Conservation (phyloP, 1,140 invertebrate species). For the Hermetia illucens region DNA sequence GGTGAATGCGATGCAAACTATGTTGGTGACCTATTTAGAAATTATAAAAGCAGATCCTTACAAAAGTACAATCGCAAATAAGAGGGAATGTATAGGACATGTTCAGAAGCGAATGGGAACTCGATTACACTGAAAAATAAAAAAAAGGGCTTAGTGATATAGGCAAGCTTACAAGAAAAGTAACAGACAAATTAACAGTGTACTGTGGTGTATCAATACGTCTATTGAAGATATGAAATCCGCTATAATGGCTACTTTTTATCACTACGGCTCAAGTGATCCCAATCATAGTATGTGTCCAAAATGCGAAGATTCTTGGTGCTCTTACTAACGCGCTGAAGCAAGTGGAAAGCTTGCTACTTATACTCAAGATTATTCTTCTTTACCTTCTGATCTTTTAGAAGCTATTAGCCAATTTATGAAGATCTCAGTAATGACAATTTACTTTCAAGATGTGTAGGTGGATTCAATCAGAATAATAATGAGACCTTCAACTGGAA, state of each 20-base stretch:
- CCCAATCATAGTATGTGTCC: slow-evolving; percentile 16
- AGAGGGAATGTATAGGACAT: slow-evolving; percentile 7
- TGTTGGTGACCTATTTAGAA: slow-evolving; percentile 13
- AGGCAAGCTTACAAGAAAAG: slow-evolving; percentile 12
- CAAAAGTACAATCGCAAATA: slow-evolving; percentile 3
- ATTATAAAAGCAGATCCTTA: slow-evolving; percentile 11
- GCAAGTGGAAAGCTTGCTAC: too few relatives aligned
- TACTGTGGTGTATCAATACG: slow-evolving; percentile 22
- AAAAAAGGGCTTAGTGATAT: slow-evolving; percentile 13
- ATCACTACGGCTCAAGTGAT: slow-evolving; percentile 21
- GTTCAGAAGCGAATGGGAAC: slow-evolving; percentile 18
- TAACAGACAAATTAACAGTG: slow-evolving; percentile 15
- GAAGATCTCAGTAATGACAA: too few relatives aligned
- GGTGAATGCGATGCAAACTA: slow-evolving; percentile 12
- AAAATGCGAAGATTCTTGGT: slow-evolving; percentile 14
- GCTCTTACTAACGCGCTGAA: slow-evolving; percentile 9
- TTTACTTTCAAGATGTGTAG: too few relatives aligned
- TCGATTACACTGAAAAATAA: slow-evolving; percentile 8
- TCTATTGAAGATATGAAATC: slow-evolving; percentile 20
- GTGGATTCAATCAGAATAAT: too few relatives aligned
- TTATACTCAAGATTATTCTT: too few relatives aligned
- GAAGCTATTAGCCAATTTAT: too few relatives aligned
- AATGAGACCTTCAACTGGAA: too few relatives aligned
- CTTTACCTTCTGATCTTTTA: too few relatives aligned
- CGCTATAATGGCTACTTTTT: slow-evolving; percentile 20